Conservation (phyloP, 1,140 invertebrate species). For the Eriocheir sinensis region DNA sequence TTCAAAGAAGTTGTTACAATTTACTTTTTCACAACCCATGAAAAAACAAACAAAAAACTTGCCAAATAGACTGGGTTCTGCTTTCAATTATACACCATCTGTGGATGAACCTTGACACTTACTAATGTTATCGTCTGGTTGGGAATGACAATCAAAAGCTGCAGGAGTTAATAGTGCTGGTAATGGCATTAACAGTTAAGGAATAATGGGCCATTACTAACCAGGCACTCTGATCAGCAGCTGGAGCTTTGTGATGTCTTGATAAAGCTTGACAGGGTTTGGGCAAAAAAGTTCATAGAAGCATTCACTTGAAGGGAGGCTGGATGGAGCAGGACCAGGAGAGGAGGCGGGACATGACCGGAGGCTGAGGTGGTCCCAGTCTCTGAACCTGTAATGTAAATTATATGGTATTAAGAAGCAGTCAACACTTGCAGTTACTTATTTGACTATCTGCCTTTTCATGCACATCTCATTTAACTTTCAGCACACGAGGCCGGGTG, state of each 20-base stretch:
- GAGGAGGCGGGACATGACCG: conserved; percentile 58
- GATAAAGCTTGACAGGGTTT: conserved; percentile 69
- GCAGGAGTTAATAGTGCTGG: too few relatives aligned
- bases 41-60: too few relatives aligned
- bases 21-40: too few relatives aligned
- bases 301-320: conserved; percentile 47
- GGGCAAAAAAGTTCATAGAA: conserved; percentile 63
- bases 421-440: neutral
- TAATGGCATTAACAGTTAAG: too few relatives aligned
- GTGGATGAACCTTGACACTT: too few relatives aligned
- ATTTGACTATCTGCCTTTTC: neutral
- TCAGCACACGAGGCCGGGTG: neutral
- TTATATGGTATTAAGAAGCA: neutral
- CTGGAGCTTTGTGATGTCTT: conserved; percentile 66
- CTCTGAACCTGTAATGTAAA: conserved; percentile 57
- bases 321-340: neutral
- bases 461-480: neutral
- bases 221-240: conserved; percentile 68
- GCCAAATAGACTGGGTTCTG: too few relatives aligned
- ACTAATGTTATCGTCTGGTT: too few relatives aligned
- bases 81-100: too few relatives aligned
- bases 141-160: too few relatives aligned
- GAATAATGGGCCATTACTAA: too few relatives aligned
- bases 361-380: conserved; percentile 71
- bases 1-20: too few relatives aligned